Base-by-base conservation (phyloP, 2,113 vertebrate species). In the Hippopotamus amphibius region DNA sequence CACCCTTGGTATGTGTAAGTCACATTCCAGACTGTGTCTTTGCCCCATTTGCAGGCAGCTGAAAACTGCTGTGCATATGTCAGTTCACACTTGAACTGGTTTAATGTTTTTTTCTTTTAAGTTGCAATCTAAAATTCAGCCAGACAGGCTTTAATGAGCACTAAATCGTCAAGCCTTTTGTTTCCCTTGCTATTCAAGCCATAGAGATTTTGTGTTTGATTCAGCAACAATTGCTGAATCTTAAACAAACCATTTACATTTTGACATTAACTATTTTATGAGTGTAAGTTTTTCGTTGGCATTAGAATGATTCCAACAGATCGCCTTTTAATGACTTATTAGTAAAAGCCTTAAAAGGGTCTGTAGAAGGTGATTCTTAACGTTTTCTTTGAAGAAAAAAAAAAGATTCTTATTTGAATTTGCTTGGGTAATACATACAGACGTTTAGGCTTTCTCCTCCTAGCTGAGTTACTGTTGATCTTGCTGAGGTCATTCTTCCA, bases 241-340 rank as follows among this genome's bases (percentile, higher is more conserved):
- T 97, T 97, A 98, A 97, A 88, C 95, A 96, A 96, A 93, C 87
- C 83, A 96, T 96, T 97, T 97, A 96, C 84, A 84, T 71, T 11
- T 61, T 97, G 97, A 96, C 96, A 77, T 81, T 7, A 96, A 96
- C 89, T 95, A 65, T 96, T 98, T 98, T 97, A 86, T 97, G 83
- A 97, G 68, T 81, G 41, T 96, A 6, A 96, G 89, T 93, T 97
- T 97, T 94, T 97, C 43, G 61, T 96, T 96, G 97, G 12, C 66
- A 26, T 92, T 97, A 97, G 94, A 93, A 82, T 97, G 93, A 80
- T 97, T 97, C 88, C 50, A 89, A 53, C 30, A 12, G 55, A 90
- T 93, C 88, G 68, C 11, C 50, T 76, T 96, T 97, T 97, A 97
- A 95, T 90, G 93, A 94, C 93, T 98, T 97, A 95, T 97, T 97